Percentiles rank a stretch among this genome's conserved stretches.
phyloP scores from a whole-genome alignment of 2,888 invertebrate genomes.

The Ophraella communa region DNA sequence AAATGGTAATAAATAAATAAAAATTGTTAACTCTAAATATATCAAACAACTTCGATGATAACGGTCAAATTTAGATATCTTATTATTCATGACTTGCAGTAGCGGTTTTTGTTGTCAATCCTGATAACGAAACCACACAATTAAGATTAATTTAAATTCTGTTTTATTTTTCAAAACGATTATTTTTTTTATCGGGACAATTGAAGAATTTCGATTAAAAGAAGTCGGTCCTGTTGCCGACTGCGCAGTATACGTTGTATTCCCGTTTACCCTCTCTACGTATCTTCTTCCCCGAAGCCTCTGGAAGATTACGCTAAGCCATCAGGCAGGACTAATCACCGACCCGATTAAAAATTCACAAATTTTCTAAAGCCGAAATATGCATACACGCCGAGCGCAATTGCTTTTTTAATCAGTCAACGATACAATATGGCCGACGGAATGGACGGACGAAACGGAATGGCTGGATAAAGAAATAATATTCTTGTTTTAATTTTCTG shows the following conservation, averaged over 20 bases:
- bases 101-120: no score
- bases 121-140: no score
- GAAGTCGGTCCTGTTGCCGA: not conserved
- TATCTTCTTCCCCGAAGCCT: conserved; percentile 10
- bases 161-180: no score
- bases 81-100: no score
- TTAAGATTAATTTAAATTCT: no score
- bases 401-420: conserved; percentile 35
- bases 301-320: conserved; percentile 30
- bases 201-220: not conserved
- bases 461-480: not conserved
- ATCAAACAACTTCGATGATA: no score
- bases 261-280: not conserved
- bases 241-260: not conserved
- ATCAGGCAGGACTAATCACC: conserved; percentile 42
- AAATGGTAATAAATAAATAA: no score
- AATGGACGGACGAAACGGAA: not conserved
- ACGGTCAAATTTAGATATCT: no score
- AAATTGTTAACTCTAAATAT: no score
- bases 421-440: conserved; percentile 24
- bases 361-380: conserved; percentile 32
- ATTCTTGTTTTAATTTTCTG: conserved; percentile 3
- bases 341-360: conserved; percentile 47
- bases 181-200: not conserved
- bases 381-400: conserved; percentile 31